Conservation (phyloP, 2,888 invertebrate genomes). For the Himalopsyche tibetana region DNA sequence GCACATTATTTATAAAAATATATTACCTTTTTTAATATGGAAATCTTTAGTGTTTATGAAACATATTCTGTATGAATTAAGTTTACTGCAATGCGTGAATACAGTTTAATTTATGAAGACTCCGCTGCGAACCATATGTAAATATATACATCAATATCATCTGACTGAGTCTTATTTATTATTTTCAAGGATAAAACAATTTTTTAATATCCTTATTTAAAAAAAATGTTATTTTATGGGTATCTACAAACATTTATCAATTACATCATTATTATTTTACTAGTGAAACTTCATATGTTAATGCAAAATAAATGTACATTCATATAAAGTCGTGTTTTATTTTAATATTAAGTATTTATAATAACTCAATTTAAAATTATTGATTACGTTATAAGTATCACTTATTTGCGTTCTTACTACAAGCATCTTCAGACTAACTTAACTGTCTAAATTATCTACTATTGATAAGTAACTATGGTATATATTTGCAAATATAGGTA, state of each 20-base stretch:
- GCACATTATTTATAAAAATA: slow-evolving; percentile 33
- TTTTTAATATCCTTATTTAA: background rate
- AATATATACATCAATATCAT: slow-evolving; percentile 27
- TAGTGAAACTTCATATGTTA: slow-evolving; percentile 52
- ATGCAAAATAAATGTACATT: slow-evolving; percentile 53
- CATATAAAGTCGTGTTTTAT: slow-evolving; percentile 1
- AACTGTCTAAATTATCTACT: no score
- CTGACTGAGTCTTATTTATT: slow-evolving; percentile 31
- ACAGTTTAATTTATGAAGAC: slow-evolving; percentile 15
- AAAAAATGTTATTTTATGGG: slow-evolving; percentile 29
- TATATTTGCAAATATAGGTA: no score
- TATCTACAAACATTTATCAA: background rate
- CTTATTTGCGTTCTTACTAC: no score
- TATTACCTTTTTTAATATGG: slow-evolving; percentile 28
- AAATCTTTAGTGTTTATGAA: slow-evolving; percentile 25
- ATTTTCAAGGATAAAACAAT: slow-evolving; percentile 4
- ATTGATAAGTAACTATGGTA: no score
- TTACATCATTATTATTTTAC: slow-evolving; percentile 17
- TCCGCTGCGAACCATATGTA: slow-evolving; percentile 11
- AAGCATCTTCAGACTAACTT: no score
- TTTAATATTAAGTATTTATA: no score
- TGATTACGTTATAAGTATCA: no score
- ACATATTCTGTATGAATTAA: slow-evolving; percentile 16
- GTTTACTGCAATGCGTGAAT: slow-evolving; percentile 22
- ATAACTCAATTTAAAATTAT: no score